Evolutionary conservation across 2,888 invertebrate species (phyloP), one percentile per base, ranked within the genome.

Genomic region (Aspidiotus destructor): DNA sequence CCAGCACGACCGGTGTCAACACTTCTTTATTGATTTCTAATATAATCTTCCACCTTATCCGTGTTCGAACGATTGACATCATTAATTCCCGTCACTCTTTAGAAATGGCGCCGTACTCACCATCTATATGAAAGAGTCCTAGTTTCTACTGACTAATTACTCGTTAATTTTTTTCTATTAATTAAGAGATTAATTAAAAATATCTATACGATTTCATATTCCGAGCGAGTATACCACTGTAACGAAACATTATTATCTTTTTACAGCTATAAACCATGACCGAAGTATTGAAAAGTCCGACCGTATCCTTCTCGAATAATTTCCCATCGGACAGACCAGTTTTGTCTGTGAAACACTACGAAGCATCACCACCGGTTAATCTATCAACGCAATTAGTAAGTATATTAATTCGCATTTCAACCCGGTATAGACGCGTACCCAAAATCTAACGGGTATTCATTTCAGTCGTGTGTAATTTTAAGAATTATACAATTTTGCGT

Each of bases 291-390:
- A 42, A 64, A 16, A 64, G 44, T 57, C 57, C 64, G 55, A 28
- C 28, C 28, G 40, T 64, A 13, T 64, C 64, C 17, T 64, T 64
- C 42, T 57, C 64, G 41, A 42, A 41, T 17, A 17, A 16, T 17
- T 41, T 64, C 41, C 44, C 55, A 42, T 42, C 8, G 9, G 42
- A 62, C 42, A 68, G 55, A 52, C 53, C 67, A 53, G 68, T 62
- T 54, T 62, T 69, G 57, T 71, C 71, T 11, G 69, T 71, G 40
- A 68, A 68, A 48, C 62, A 62, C 15, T 71, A 71, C 57, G 71
- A 71, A 57, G 69, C 71, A 6, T 69, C 69, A 57, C 71, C 71
- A 8, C 71, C 71, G 15, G 69, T 54, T 62, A 71, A 71, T 61
- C 68, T 64, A 17, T 42, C 57, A 17, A 53, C 69, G n/a, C 60